Evolutionary conservation across 2,888 invertebrate species (phyloP), one percentile per base, ranked within the genome.

Genomic region (Drosophila paramelanica): DNA sequence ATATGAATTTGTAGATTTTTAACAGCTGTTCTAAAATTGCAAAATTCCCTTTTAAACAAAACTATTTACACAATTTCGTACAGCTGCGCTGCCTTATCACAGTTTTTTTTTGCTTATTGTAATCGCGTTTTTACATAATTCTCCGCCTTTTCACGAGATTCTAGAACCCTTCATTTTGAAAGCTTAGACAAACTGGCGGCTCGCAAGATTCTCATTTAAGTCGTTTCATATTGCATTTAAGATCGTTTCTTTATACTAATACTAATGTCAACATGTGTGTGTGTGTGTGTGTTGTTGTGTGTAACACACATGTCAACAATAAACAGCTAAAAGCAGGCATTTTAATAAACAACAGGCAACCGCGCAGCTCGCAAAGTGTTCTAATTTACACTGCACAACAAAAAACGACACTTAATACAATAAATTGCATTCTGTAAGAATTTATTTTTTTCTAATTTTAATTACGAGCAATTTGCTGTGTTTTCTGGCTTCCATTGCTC

Each of bases 341-440:
- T 74, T 74, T 55, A 65, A 74, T 60, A 17, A 51, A 65, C 53
- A 64, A 31, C 55, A 61, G 64, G 3, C 56, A 33, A 25, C 25
- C 51, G 5, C n/a, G 51, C 17, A 38, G 25, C 7, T 27, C 17
- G 23, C 14, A 25, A 39, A 10, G 23, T 45, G 17, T 1, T 51
- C 39, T 45, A 20, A 14, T 38, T 66, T 33, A 52, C 67, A 39
- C 4, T 17, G 39, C n/a, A 25, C 27, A 55, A 45, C 10, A 5
- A 20, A 23, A 23, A 23, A 23, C 23, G 3, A 4, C 23, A 23
- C 23, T 23, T 23, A 23, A 23, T 4, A 23, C 23, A 23, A 23
- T 3, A 23, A 23, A 23, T 23, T 23, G 11, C 27, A 2, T 7
- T 8, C 27, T 27, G 7, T 8, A 27, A 27, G 7, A 17, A 17